Evolutionary conservation across 2,113 vertebrate genomes (phyloP), one percentile per base, ranked within the genome.

Genomic region (Narcine bancroftii): DNA sequence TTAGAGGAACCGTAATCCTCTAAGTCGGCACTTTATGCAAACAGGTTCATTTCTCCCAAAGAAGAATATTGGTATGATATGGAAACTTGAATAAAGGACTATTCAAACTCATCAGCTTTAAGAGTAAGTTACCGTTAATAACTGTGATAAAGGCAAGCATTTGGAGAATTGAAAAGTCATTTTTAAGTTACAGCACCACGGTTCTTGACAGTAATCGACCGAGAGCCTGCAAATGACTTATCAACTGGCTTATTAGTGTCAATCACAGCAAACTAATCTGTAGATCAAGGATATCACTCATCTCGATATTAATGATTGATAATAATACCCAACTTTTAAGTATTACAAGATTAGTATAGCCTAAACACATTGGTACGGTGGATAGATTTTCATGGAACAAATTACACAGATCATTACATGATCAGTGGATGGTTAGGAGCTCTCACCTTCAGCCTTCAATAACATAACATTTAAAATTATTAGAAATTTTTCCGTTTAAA

Each of bases 341-440:
- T 3, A 85, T 45, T 83, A n/a, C 50, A 53, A 83, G 79, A 79
- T 47, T 79, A 79, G 7, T 53, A 53, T 83, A 83, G 9, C 29
- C 11, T 7, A 83, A 83, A 50, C 47, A 60, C 6, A 60, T 60
- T 60, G 60, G 60, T 7, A 63, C 17, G 53, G 7, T 9, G 36
- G 26, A 11, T 24, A 1, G 0, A 24, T 50, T 79, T 85, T 85
- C 53, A 33, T 60, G 17, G 76, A 79, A 79, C 76, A 85, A 33
- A 56, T 85, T 56, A n/a, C 0, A 72, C 60, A 21, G 6, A 21
- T 60, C 81, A 60, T 60, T 19, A 33, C 47, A 17, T 17, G 3
- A 83, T 83, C 29, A 83, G 15, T 56, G 79, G 33, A 87, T 53
- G 36, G 81, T 60, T 87, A 87, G 81, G 60, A 87, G 53, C 53